Conservation (phyloP, 30 jellyfish, hydroid and myxozoan species). For the Pseudorhiza aurosa region DNA sequence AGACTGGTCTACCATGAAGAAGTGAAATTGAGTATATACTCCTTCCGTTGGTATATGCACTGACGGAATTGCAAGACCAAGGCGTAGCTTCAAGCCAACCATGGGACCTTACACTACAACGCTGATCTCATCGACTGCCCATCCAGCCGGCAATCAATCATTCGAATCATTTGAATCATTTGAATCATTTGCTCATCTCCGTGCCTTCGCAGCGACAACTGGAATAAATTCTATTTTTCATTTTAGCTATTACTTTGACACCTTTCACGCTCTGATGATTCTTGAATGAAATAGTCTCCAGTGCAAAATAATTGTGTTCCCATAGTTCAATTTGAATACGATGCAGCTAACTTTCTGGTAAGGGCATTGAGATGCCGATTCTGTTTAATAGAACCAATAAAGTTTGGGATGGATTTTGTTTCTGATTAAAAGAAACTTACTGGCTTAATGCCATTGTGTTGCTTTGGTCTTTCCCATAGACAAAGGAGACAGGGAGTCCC, state of each 20-base stretch:
- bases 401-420: no score
- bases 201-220: no score
- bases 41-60: constrained; percentile 3
- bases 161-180: no score
- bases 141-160: constrained; percentile 64
- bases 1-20: not conserved
- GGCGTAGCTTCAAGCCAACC: constrained; percentile 4
- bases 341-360: no score
- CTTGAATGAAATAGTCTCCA: no score
- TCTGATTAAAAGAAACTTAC: constrained; percentile 30
- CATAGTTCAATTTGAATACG: no score
- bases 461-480: not conserved
- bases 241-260: no score
- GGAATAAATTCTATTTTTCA: no score
- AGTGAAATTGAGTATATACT: constrained; percentile 19
- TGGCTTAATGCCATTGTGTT: not conserved
- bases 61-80: not conserved
- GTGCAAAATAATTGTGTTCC: no score
- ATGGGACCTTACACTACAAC: constrained; percentile 40
- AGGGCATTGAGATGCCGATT: no score
- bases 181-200: constrained; percentile 17
- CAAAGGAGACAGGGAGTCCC: constrained; percentile 11
- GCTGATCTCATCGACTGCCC: not conserved
- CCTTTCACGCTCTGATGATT: no score
- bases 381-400: no score